Evolutionary conservation across 2,888 invertebrate species (phyloP).

Genomic region (Drosophila neotestacea): DNA sequence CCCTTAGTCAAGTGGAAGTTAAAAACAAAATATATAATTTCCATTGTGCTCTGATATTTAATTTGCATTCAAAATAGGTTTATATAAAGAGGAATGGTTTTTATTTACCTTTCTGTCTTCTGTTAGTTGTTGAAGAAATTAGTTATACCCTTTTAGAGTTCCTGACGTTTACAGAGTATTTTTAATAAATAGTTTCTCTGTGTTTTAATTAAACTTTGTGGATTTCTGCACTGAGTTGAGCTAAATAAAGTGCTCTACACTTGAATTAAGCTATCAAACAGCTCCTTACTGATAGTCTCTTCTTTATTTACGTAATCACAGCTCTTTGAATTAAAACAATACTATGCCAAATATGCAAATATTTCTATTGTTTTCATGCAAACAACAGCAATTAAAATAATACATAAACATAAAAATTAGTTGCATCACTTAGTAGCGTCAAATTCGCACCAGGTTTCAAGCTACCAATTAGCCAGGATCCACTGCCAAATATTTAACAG

Average conservation of each 20-base stretch:
- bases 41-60: no score
- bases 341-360: not conserved
- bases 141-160: not conserved
- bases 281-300: not conserved
- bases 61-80: no score
- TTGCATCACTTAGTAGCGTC: not conserved
- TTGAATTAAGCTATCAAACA: not conserved
- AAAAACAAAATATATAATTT: no score
- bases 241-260: not conserved
- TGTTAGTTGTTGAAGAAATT: not conserved
- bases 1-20: no score
- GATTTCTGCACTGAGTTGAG: not conserved
- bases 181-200: not conserved
- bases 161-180: not conserved
- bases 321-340: conserved; percentile 6
- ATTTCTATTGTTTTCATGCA: not conserved
- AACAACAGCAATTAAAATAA: not conserved
- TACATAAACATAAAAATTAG: not conserved
- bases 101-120: not conserved
- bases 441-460: not conserved
- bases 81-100: no score
- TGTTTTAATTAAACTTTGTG: conserved; percentile 2
- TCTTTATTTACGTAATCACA: not conserved
- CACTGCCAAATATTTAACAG: conserved; percentile 30
- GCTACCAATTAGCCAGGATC: conserved; percentile 13